Conservation (phyloP, 2,113 vertebrate genomes). For the Helogale parvula region DNA sequence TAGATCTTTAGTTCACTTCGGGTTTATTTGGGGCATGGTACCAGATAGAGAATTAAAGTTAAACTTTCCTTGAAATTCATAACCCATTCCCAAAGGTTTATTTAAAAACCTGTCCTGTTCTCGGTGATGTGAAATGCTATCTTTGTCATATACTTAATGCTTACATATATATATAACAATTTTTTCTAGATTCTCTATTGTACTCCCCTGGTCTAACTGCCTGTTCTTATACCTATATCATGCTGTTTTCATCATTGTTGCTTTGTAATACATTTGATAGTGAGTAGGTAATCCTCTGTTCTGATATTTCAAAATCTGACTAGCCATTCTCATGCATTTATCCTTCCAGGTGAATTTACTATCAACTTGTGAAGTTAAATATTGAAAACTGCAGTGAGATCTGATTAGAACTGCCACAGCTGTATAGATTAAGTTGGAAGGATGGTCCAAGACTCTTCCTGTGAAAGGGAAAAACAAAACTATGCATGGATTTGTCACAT, state of each 20-base stretch:
- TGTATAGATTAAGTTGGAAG: neutral
- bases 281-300: neutral
- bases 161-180: neutral
- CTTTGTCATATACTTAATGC: neutral
- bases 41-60: neutral
- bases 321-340: neutral
- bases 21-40: neutral
- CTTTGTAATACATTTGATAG: neutral
- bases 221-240: neutral
- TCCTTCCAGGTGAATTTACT: constrained; percentile 8
- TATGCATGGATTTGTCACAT: neutral
- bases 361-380: neutral
- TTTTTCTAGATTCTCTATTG: neutral
- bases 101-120: neutral
- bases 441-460: neutral
- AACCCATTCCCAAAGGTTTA: neutral
- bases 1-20: neutral
- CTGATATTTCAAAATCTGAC: neutral
- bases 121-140: neutral
- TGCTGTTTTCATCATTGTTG: neutral
- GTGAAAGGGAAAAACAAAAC: neutral
- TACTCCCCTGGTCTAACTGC: neutral
- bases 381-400: neutral
- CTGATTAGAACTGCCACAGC: neutral
- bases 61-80: constrained; percentile 17